phyloP scores from a whole-genome alignment of 2,888 invertebrate species.

The Mamestra brassicae region DNA sequence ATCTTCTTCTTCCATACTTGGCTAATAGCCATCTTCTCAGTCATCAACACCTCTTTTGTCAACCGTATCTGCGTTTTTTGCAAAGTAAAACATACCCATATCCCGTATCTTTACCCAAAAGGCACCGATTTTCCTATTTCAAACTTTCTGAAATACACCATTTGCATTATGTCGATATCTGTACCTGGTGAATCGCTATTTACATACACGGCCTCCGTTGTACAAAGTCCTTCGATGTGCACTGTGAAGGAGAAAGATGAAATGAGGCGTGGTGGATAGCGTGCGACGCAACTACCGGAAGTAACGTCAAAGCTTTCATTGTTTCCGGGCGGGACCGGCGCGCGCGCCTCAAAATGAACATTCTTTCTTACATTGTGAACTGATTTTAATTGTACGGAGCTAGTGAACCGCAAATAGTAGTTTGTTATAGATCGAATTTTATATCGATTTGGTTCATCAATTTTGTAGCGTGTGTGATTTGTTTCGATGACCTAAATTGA shows the following conservation, averaged over 20 bases:
- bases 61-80: too few relatives aligned
- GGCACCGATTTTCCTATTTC: background rate
- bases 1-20: background rate
- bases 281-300: constrained; percentile 81
- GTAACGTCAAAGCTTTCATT: constrained; percentile 84
- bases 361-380: constrained; percentile 71
- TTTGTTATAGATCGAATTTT: constrained; percentile 59
- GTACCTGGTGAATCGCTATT: constrained; percentile 11
- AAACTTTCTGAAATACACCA: background rate
- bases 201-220: constrained; percentile 38
- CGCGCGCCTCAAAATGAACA: constrained; percentile 72
- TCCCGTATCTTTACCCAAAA: background rate
- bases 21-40: background rate
- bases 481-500: constrained; percentile 36
- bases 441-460: constrained; percentile 56
- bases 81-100: too few relatives aligned
- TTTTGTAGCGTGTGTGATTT: constrained; percentile 33
- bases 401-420: constrained; percentile 70
- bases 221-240: constrained; percentile 66
- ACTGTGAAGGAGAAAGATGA: constrained; percentile 74
- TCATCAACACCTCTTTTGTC: background rate
- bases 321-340: constrained; percentile 74
- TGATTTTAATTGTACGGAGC: constrained; percentile 76
- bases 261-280: constrained; percentile 80
- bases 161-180: background rate